Base-by-base conservation (phyloP, 1,140 invertebrate genomes). In the Drosophila varians region DNA sequence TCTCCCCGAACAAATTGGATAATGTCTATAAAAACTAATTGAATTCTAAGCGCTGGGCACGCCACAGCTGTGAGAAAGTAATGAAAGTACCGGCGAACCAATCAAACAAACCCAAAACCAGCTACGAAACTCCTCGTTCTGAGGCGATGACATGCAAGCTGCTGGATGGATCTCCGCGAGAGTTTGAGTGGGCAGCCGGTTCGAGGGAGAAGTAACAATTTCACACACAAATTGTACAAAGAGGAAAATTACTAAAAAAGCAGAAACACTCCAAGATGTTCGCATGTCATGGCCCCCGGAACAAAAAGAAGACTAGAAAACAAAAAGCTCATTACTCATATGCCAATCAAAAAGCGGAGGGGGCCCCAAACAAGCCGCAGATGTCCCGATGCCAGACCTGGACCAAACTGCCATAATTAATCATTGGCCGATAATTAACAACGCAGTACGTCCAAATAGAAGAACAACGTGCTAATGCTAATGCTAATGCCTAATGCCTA, bases 21-120 rank as follows among this genome's bases (percentile, higher is more conserved):
- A 87, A 87, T 87, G 82, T 87, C 82, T 87, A 87, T 87, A 87
- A 87, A 86, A 87, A 87, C 82, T 87, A 87, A 87, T 87, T 87
- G 82, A 87, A 87, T 87, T 88, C 82, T 87, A 87, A 87, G 82
- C 82, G 82, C 77, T 77, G 72, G 54, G 69, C 82, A 87, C 82
- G 82, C 65, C 60, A 73, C 80, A 76, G 72, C 80, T 86, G 80
- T 86, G 80, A 77, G 80, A 86, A 86, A 76, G 82, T 70, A 69
- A 73, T 61, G 62, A 86, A 86, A 87, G 77, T 74, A 65, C 49
- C 52, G 34, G 55, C 56, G 47, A 45, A 40, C 65, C 47, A 58
- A 58, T 70, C 57, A 53, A 66, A 68, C 43, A 54, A 64, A 21
- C 34, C 60, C 45, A 70, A 65, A 60, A 47, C 49, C 19, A 45